These are phyloP conservation scores for Trichogramma evanescens DNA, from an alignment of 2,888 invertebrate species.

Conservation along the genomic window DNA sequence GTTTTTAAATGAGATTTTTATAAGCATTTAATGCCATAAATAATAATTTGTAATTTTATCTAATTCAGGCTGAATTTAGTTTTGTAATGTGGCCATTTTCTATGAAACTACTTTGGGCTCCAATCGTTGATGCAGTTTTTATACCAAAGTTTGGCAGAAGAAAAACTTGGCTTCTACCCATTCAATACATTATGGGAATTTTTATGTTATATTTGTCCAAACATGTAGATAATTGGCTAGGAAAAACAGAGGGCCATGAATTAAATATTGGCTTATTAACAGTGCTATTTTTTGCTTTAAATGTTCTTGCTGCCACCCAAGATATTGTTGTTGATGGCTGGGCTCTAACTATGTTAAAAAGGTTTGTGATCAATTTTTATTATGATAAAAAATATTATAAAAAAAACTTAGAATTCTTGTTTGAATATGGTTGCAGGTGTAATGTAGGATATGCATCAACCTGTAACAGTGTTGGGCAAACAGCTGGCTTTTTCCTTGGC, in stretches of 20 bases:
- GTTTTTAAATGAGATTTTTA: not conserved
- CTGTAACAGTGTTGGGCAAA: conserved; percentile 97
- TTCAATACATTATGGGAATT: conserved; percentile 82
- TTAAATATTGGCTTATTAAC: conserved; percentile 78
- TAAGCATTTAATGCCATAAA: not conserved
- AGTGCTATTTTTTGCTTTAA: conserved; percentile 78
- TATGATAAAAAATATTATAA: not conserved
- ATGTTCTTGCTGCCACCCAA: conserved; percentile 97
- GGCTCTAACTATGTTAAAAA: conserved; percentile 97
- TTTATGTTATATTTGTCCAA: conserved; percentile 84
- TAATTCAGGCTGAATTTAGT: conserved; percentile 77
- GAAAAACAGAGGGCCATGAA: conserved; percentile 49
- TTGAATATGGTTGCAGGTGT: conserved; percentile 50
- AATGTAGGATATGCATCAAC: conserved; percentile 99
- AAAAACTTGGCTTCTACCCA: conserved; percentile 92
- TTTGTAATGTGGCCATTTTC: conserved; percentile 89
- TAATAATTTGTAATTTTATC: conserved; percentile 4
- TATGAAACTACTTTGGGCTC: conserved; percentile 95
- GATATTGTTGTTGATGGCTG: conserved; percentile 99
- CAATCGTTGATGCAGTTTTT: conserved; percentile 91
- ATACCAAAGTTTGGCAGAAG: conserved; percentile 78
- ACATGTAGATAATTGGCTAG: conserved; percentile 71
- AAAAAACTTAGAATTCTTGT: not conserved
- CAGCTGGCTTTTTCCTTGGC: conserved; percentile 93
- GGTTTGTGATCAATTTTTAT: conserved; percentile 50